phyloP scores from a whole-genome alignment of 2,888 invertebrate genomes.

The Meloe dianella region DNA sequence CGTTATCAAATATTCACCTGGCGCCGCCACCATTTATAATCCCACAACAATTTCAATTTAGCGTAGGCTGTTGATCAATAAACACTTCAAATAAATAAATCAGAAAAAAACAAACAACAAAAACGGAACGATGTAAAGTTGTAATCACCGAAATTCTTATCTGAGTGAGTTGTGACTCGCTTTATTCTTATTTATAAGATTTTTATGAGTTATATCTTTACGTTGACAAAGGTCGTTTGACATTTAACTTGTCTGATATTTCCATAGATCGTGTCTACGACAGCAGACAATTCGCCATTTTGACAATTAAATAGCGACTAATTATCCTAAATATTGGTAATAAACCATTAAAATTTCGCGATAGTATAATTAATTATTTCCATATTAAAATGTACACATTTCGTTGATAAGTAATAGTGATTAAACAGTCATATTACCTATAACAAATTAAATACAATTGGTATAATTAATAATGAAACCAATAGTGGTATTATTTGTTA shows the following conservation, averaged over 20 bases:
- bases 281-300: not conserved
- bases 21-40: conserved; percentile 6
- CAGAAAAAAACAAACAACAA: too few species aligned
- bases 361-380: not conserved
- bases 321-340: not conserved
- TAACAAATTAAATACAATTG: not conserved
- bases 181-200: not conserved
- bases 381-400: not conserved
- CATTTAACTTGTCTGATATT: not conserved
- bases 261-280: not conserved
- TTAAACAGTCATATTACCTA: not conserved
- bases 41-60: too few species aligned
- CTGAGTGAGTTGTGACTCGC: too few species aligned
- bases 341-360: not conserved
- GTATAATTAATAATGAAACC: too few species aligned
- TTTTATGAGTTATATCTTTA: not conserved
- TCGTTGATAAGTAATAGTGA: not conserved
- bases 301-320: not conserved
- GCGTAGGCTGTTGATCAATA: too few species aligned
- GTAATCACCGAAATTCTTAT: too few species aligned
- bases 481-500: not conserved
- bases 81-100: too few species aligned
- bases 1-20: not conserved
- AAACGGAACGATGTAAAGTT: too few species aligned
- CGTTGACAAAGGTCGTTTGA: not conserved